phyloP scores from a whole-genome alignment of 2,113 vertebrate species.

The Rhombomys opimus region DNA sequence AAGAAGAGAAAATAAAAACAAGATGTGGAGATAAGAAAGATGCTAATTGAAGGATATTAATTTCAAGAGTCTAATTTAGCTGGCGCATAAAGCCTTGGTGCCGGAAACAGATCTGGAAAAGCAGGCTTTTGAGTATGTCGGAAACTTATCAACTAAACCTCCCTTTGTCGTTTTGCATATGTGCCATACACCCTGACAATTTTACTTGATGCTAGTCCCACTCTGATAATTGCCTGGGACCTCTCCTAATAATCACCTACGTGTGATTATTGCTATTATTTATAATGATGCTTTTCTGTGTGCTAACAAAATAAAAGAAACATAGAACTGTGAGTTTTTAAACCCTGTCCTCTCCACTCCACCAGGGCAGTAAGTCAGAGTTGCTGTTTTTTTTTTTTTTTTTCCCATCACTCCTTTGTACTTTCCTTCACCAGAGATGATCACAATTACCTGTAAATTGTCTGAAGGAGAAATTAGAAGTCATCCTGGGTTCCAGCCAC shows the following conservation, averaged over 20 bases:
- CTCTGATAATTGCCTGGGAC: not conserved
- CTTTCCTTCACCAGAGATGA: not conserved
- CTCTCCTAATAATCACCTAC: not conserved
- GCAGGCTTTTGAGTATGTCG: not conserved
- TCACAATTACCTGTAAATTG: not conserved
- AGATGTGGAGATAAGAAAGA: not conserved
- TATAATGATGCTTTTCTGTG: not conserved
- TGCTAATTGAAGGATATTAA: not conserved
- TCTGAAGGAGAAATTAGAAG: not conserved
- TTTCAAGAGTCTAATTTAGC: not conserved
- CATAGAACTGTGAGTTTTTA: no score
- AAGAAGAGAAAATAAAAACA: conserved; percentile 5
- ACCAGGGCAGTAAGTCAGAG: not conserved
- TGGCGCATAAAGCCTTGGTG: not conserved
- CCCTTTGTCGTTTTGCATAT: not conserved
- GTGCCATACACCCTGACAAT: not conserved
- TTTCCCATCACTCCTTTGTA: not conserved
- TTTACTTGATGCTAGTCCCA: not conserved
- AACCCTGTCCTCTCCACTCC: not conserved
- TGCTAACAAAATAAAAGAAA: not conserved
- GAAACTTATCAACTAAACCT: not conserved
- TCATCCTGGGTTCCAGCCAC: not conserved
- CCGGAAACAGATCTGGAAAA: not conserved
- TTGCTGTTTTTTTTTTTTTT: not conserved
- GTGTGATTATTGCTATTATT: not conserved